Conservation (phyloP, 2,888 invertebrate species). For the Resseliella maxima region DNA sequence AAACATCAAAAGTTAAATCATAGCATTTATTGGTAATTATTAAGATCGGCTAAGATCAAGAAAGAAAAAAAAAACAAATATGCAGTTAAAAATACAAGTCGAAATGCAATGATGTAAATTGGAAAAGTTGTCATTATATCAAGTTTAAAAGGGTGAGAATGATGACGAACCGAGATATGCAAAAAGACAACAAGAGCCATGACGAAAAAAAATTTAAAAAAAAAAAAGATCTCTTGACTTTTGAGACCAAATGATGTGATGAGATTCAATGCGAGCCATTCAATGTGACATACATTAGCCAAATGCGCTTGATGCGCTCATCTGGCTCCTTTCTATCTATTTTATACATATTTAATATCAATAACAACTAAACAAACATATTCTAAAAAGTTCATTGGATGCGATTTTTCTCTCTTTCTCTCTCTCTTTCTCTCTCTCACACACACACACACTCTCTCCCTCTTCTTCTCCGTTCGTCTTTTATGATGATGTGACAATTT, state of each 20-base stretch:
- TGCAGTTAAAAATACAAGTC: background rate
- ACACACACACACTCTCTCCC: too few relatives aligned
- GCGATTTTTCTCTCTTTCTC: too few relatives aligned
- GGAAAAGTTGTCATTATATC: background rate
- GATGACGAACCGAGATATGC: background rate
- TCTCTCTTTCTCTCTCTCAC: too few relatives aligned
- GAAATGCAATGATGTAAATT: background rate
- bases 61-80: background rate
- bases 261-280: too few relatives aligned
- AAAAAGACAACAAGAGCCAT: too few relatives aligned
- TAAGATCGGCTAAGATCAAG: background rate
- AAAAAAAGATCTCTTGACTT: background rate
- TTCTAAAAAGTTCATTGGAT: constrained; percentile 35
- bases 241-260: too few relatives aligned
- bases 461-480: too few relatives aligned
- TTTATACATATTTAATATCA: constrained; percentile 47
- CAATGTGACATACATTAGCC: background rate
- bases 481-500: constrained; percentile 28
- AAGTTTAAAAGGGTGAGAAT: background rate
- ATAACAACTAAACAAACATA: constrained; percentile 25
- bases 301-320: background rate
- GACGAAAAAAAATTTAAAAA: too few relatives aligned
- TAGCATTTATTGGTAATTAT: background rate
- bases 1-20: background rate
- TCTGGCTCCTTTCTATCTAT: background rate